Evolutionary conservation across 2,888 invertebrate species (phyloP).

Genomic region (Daptonema setosum): DNA sequence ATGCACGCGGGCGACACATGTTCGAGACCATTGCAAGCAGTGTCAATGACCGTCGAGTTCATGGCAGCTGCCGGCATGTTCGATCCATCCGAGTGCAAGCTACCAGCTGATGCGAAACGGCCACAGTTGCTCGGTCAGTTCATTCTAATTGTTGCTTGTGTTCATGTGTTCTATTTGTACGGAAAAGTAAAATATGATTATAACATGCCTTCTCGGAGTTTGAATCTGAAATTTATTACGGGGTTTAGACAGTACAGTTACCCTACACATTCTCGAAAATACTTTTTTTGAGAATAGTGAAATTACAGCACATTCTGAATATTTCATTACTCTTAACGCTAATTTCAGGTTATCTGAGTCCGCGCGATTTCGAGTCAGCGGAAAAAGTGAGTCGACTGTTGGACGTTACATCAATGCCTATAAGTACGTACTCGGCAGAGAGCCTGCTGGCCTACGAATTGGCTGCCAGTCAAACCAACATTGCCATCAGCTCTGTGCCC

Average conservation of each 20-base stretch:
- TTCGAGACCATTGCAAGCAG: constrained; percentile 19
- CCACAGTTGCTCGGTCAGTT: background rate
- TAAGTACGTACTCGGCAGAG: constrained; percentile 18
- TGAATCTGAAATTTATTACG: too few relatives aligned
- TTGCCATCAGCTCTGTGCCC: constrained; percentile 15
- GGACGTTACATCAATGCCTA: constrained; percentile 15
- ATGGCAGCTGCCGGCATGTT: constrained; percentile 21
- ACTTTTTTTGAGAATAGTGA: too few relatives aligned
- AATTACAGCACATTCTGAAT: background rate
- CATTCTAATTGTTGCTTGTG: background rate
- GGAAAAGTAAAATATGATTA: too few relatives aligned
- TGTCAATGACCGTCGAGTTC: constrained; percentile 22
- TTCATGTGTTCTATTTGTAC: background rate
- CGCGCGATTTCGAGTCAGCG: constrained; percentile 19
- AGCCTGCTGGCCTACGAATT: too few relatives aligned
- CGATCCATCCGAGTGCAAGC: constrained; percentile 20
- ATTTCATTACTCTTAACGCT: too few relatives aligned
- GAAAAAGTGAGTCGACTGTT: constrained; percentile 16
- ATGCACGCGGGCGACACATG: constrained; percentile 25
- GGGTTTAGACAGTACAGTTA: too few relatives aligned
- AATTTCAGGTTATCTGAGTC: constrained; percentile 17
- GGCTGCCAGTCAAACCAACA: too few relatives aligned
- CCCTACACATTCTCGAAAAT: too few relatives aligned
- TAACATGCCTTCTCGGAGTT: too few relatives aligned
- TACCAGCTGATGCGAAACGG: background rate